Evolutionary conservation across 2,888 invertebrate species (phyloP), one percentile per base, ranked within the genome.

Genomic region (Seira sanloemensis): DNA sequence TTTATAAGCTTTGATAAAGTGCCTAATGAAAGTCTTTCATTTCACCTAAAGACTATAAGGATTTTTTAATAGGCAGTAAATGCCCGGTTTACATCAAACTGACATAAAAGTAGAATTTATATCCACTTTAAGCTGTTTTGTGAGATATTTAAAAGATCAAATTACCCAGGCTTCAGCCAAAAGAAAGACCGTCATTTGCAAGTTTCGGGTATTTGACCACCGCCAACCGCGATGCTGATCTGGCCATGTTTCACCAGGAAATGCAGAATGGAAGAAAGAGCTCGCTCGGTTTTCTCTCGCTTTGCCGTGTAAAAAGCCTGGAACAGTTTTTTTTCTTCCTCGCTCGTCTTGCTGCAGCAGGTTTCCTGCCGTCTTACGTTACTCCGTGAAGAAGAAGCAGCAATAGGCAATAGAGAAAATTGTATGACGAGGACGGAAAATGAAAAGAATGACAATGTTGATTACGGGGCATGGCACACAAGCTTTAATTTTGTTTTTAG

Each of bases 191-290:
- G 5, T 12, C 37, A 12, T 37, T 37, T 37, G 12, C 37, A 37
- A 12, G 37, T 7, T 37, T 4, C 12, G 12, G 37, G 37, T 37
- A 37, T 37, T 4, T 12, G 37, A 37, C 37, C 37, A 37, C 37
- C 37, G 12, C 37, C 37, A 37, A 37, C 37, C 37, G 4, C 37
- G 37, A 37, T 37, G 37, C 4, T 37, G 37, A 37, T 37, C 19
- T n/a, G 58, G 19, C 58, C 4, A 18, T n/a, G 37, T 68, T 68
- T 80, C 73, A 68, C 74, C 67, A 68, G 80, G 74, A 80, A 80
- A 74, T 80, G 80, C 21, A 68, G 37, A 23, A 67, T 74, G 80
- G 67, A 62, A 50, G 74, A 25, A 74, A 23, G 37, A 27, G 23
- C 74, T 58, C 16, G 67, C 37, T 18, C 21, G 80, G 58, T 80